These are phyloP conservation scores for Papilio machaon DNA, from an alignment of 1,140 invertebrate species.

Conservation along the genomic window DNA sequence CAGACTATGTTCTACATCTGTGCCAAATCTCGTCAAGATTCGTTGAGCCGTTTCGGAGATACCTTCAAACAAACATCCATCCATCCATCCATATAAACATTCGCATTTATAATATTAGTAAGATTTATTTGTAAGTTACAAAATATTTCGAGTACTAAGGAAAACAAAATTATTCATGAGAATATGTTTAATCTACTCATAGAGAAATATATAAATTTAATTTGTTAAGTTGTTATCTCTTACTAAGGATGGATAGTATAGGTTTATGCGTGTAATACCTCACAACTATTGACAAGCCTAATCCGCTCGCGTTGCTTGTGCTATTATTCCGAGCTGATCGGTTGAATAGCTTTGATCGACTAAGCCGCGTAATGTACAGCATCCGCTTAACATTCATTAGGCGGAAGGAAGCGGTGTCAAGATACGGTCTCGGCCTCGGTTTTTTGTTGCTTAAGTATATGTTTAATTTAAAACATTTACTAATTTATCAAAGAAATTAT, in stretches of 20 bases:
- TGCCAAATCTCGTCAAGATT: too few relatives aligned
- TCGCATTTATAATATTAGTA: too few relatives aligned
- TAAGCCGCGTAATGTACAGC: conserved; percentile 33
- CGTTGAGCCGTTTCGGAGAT: too few relatives aligned
- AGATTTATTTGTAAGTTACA: too few relatives aligned
- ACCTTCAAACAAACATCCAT: too few relatives aligned
- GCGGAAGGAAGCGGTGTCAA: conserved; percentile 27
- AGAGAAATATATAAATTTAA: not conserved
- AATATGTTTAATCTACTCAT: too few relatives aligned
- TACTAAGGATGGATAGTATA: not conserved
- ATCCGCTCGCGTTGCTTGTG: conserved; percentile 23
- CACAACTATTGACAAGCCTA: conserved; percentile 31
- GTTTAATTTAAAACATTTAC: not conserved
- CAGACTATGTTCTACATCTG: too few relatives aligned
- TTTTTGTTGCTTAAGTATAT: not conserved
- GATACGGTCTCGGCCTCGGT: not conserved
- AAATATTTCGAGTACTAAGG: too few relatives aligned
- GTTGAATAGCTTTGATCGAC: conserved; percentile 38
- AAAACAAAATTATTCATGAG: too few relatives aligned
- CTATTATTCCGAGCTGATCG: conserved; percentile 23
- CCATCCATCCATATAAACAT: too few relatives aligned
- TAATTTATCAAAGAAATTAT: not conserved
- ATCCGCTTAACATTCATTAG: conserved; percentile 37
- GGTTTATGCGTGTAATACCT: conserved; percentile 28
- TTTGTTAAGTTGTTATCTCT: not conserved